phyloP scores from a whole-genome alignment of 2,888 invertebrate species.

The Pollenia griseotomentosa region DNA sequence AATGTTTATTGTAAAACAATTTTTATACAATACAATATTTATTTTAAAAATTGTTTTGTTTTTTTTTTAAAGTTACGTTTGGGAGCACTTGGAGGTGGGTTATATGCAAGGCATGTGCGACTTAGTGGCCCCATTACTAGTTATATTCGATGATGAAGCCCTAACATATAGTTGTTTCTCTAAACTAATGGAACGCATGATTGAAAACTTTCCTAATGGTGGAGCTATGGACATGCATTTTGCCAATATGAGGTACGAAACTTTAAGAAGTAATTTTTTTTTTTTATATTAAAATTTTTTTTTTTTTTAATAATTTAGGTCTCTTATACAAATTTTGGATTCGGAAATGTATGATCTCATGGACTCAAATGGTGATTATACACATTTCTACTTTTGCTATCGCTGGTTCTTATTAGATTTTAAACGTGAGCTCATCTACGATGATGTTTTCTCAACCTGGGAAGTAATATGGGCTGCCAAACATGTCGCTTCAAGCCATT shows the following conservation, averaged over 20 bases:
- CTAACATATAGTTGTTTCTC: slow-evolving; percentile 96
- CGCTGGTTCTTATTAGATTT: slow-evolving; percentile 98
- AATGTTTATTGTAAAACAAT: background rate
- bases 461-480: slow-evolving; percentile 98
- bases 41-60: background rate
- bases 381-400: slow-evolving; percentile 98
- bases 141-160: slow-evolving; percentile 96
- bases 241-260: slow-evolving; percentile 92
- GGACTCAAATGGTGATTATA: slow-evolving; percentile 97
- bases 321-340: slow-evolving; percentile 94
- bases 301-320: slow-evolving; percentile 83
- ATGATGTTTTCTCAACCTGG: slow-evolving; percentile 97
- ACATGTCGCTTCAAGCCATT: slow-evolving; percentile 93
- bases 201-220: slow-evolving; percentile 95
- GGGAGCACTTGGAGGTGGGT: slow-evolving; percentile 96
- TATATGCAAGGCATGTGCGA: slow-evolving; percentile 99
- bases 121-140: slow-evolving; percentile 95
- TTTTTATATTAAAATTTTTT: too few relatives aligned
- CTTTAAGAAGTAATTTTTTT: background rate
- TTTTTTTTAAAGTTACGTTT: slow-evolving; percentile 90
- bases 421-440: slow-evolving; percentile 95
- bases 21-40: background rate
- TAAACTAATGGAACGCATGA: slow-evolving; percentile 94
- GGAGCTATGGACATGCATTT: slow-evolving; percentile 98
- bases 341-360: slow-evolving; percentile 97